Percentiles rank a stretch among this genome's conserved stretches.
Evolutionary conservation across 2,888 invertebrate genomes (phyloP).

Genomic region (Stenurella melanura): DNA sequence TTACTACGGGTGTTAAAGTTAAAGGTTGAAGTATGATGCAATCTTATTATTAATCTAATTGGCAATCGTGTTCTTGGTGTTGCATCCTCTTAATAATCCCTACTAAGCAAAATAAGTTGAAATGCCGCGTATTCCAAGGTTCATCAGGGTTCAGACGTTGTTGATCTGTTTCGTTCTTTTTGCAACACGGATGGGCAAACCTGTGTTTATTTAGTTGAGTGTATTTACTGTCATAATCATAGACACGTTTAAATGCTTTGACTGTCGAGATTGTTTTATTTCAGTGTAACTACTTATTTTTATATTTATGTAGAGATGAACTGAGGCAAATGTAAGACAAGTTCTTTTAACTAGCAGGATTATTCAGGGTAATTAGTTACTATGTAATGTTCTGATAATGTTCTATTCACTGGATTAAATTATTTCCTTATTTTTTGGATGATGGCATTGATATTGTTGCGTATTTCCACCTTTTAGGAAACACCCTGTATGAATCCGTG

Average conservation of each 20-base stretch:
- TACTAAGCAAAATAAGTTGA: conserved; percentile 26
- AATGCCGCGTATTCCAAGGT: conserved; percentile 18
- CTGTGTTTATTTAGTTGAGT: conserved; percentile 32
- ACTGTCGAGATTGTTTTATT: not conserved
- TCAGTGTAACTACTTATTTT: not conserved
- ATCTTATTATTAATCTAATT: conserved; percentile 42
- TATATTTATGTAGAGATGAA: too few species aligned
- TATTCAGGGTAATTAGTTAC: too few species aligned
- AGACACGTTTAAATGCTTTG: conserved; percentile 5
- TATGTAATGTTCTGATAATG: too few species aligned
- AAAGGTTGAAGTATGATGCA: conserved; percentile 23
- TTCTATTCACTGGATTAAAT: too few species aligned
- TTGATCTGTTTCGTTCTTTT: conserved; percentile 30
- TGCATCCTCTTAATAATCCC: conserved; percentile 39
- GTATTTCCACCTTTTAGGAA: too few species aligned
- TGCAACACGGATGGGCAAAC: conserved; percentile 29
- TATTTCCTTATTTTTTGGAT: too few species aligned
- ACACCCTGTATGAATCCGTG: too few species aligned
- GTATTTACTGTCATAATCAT: conserved; percentile 25
- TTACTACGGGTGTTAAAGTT: conserved; percentile 15
- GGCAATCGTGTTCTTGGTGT: conserved; percentile 33
- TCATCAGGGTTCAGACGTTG: conserved; percentile 37
- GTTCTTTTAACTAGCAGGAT: too few species aligned
- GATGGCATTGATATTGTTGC: too few species aligned
- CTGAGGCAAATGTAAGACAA: too few species aligned